Evolutionary conservation across 2,113 vertebrate genomes (phyloP), one percentile per base, ranked within the genome.

Genomic region (Sphaerodactylus townsendi): DNA sequence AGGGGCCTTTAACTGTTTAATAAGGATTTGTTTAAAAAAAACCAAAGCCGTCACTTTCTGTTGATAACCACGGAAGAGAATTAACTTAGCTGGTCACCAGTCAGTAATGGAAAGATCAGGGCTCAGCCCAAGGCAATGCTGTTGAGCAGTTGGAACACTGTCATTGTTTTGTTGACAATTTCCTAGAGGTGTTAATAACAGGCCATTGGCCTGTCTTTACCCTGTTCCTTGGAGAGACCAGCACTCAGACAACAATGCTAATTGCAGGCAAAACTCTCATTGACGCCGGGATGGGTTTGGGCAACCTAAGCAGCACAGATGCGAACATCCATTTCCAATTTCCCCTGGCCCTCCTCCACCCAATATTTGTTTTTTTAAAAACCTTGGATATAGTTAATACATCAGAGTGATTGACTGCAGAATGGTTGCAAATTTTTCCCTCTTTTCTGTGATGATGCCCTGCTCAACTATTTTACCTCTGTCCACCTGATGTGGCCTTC

Each of bases 1-100:
- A n/a, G n/a, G n/a, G n/a, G n/a, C n/a, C n/a, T 41, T 83, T 76
- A 71, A 78, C 50, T 70, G n/a, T 71, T 62, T 84, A 71, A 78
- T 78, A 71, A 78, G 56, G 66, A 62, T 46, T 71, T 56, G 77
- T 70, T n/a, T n/a, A n/a, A n/a, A n/a, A n/a, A 46, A 19, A 84
- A 84, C 78, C 37, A 33, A 75, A 4, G 8, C 37, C 35, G 30
- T 46, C 83, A 71, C 66, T 84, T 62, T 53, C 68, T 70, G 46
- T 71, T 71, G 70, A 62, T 78, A 59, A 30, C 39, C 56, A 35
- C 35, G 37, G 21, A 59, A 41, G 56, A 71, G 64, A 78, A 78
- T 78, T 62, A 71, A 71, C 71, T n/a, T 17, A 23, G 30, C 50
- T 11, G 10, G 77, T 78, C 14, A 4, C 25, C 41, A 64, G 66